Base-by-base conservation (phyloP, 2,113 vertebrate genomes). In the Menura novaehollandiae region DNA sequence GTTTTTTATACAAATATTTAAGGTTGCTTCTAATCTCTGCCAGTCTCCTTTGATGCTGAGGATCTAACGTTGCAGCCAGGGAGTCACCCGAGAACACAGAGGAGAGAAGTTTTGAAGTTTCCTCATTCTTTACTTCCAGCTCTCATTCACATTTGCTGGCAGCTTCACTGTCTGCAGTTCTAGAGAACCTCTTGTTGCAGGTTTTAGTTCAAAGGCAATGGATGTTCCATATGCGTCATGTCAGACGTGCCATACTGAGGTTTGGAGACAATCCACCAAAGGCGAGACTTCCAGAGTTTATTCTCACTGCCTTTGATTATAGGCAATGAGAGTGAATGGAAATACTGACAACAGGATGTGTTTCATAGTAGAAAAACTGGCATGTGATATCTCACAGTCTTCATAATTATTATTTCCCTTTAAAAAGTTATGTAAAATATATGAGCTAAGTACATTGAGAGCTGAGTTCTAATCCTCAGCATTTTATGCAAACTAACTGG, bases 401-500 rank as follows among this genome's bases (percentile, higher is more conserved):
- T 92, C 19, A 8, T 46, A 51, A 72, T 47, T n/a, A 37, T 44
- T 63, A 53, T 60, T 95, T 85, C 59, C 56, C 88, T 94, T 66
- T 30, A 10, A 76, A 85, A 79, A 53, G 14, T 47, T 58, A 62
- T 0, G 2, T 58, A 64, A 88, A 92, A 51, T 76, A 37, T n/a
- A 83, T 55, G 51, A 83, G 15, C 33, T 76, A 77, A 83, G 10
- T 56, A 51, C 5, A 17, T 62, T 0, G 16, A 88, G 81, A 76
- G 12, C 27, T 15, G 82, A 80, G 19, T 81, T 84, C 52, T 69
- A 86, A 67, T 91, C 88, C 68, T 93, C 72, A 91, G 79, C 55
- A 81, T 91, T 95, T 95, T 91, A 81, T 87, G 67, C 90, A 93
- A 91, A 74, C 13, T 79, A 82, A 69, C 24, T 35, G 68, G 33